Evolutionary conservation across 2,888 invertebrate genomes (phyloP).

Genomic region (Branchellion lobata): DNA sequence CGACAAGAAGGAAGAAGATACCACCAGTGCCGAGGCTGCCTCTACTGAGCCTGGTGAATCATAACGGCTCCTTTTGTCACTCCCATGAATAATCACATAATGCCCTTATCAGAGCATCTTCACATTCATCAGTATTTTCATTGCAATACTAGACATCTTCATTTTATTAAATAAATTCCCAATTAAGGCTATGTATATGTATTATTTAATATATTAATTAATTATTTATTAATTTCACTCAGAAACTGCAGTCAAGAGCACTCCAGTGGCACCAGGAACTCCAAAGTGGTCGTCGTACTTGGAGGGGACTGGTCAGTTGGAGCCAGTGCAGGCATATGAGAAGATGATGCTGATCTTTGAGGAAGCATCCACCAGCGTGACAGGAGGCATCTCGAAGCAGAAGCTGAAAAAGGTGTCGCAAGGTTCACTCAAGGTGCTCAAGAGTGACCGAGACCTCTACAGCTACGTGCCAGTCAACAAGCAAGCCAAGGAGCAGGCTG

Average conservation of each 20-base stretch:
- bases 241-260: no score
- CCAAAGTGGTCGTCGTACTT: background rate
- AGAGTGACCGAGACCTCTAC: background rate
- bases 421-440: background rate
- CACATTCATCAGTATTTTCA: background rate
- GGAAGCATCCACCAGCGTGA: background rate
- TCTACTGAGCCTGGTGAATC: background rate
- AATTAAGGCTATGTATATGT: no score
- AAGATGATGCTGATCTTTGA: constrained; percentile 5
- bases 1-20: constrained; percentile 62
- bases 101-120: background rate
- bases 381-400: no score
- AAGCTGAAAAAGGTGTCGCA: background rate
- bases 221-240: no score
- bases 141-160: background rate
- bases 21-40: background rate
- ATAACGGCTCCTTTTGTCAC: constrained; percentile 10
- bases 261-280: background rate
- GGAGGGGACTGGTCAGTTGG: background rate
- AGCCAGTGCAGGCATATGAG: background rate
- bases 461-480: background rate
- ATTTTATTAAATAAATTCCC: background rate
- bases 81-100: background rate
- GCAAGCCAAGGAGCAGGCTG: background rate
- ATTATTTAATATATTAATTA: no score